Conservation (phyloP, 2,888 invertebrate species). For the Andrena praecox region DNA sequence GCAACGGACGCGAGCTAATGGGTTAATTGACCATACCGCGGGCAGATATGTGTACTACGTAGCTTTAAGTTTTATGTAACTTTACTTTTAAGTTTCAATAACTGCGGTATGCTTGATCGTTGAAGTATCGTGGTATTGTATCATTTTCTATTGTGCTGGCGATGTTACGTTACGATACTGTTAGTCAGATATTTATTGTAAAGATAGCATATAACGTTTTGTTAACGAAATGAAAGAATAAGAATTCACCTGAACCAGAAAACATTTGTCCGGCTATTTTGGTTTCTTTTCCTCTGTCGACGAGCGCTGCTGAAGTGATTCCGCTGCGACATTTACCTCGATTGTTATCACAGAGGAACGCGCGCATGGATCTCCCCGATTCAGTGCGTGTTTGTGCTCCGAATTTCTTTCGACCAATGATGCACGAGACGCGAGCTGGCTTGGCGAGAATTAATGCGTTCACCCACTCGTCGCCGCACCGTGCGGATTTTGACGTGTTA, state of each 20-base stretch:
- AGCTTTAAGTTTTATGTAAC: slow-evolving; percentile 20
- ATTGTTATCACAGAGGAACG: background rate
- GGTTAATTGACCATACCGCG: slow-evolving; percentile 60
- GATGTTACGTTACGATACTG: slow-evolving; percentile 20
- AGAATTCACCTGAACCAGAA: slow-evolving; percentile 1
- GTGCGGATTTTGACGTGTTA: slow-evolving; percentile 32
- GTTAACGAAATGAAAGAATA: slow-evolving; percentile 28
- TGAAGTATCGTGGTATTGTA: slow-evolving; percentile 28
- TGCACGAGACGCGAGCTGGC: slow-evolving; percentile 25
- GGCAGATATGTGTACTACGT: slow-evolving; percentile 40
- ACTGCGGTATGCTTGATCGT: slow-evolving; percentile 30
- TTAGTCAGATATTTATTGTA: slow-evolving; percentile 34
- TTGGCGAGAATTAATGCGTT: background rate
- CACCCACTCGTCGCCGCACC: background rate
- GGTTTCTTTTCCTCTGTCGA: slow-evolving; percentile 6
- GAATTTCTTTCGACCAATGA: background rate
- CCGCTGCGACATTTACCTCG: background rate
- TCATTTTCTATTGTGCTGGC: slow-evolving; percentile 49
- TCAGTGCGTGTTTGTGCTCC: background rate
- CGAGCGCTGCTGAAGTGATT: background rate
- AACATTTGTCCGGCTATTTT: background rate
- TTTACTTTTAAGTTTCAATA: background rate
- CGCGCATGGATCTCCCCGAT: background rate
- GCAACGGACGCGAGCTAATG: slow-evolving; percentile 35
- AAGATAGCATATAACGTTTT: slow-evolving; percentile 20